These are phyloP conservation scores for Gobionotothen gibberifrons DNA, from an alignment of 2,797 vertebrate species.

Conservation along the genomic window DNA sequence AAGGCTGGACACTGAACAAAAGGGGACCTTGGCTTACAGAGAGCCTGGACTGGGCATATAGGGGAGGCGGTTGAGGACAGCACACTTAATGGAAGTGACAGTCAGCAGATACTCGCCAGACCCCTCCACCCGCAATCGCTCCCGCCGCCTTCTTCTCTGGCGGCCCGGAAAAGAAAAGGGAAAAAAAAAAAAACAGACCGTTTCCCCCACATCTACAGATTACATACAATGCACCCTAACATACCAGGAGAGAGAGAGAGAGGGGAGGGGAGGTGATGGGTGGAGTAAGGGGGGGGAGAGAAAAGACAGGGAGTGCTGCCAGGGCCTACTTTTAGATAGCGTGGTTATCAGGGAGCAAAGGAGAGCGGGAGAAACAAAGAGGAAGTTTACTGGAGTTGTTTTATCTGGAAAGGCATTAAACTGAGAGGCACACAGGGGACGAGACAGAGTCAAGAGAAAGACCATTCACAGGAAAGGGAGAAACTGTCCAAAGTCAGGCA, in stretches of 20 bases:
- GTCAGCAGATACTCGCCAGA: conserved; percentile 73
- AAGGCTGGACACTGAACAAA: conserved; percentile 66
- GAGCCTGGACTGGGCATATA: conserved; percentile 49
- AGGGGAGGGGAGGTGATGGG: conserved; percentile 25
- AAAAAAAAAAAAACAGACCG: conserved; percentile 5
- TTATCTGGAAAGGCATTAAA: conserved; percentile 76
- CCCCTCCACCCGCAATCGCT: conserved; percentile 50
- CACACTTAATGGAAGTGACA: conserved; percentile 78
- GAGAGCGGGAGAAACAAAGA: conserved; percentile 69
- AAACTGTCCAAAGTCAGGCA: conserved; percentile 66
- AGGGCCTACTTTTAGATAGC: conserved; percentile 76
- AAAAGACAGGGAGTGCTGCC: conserved; percentile 64
- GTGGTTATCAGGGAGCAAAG: conserved; percentile 73
- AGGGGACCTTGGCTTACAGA: conserved; percentile 54
- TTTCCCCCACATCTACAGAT: conserved; percentile 60
- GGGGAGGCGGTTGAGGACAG: conserved; percentile 63
- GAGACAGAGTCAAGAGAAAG: conserved; percentile 54
- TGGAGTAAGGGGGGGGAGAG: conserved; percentile 16
- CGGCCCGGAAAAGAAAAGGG: conserved; percentile 44
- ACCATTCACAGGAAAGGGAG: conserved; percentile 54
- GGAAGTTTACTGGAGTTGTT: conserved; percentile 76
- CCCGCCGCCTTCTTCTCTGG: conserved; percentile 42
- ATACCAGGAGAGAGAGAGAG: conserved; percentile 50
- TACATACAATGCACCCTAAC: conserved; percentile 68
- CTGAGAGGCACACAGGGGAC: conserved; percentile 69